Evolutionary conservation across 2,113 vertebrate species (phyloP), one percentile per base, ranked within the genome.

Genomic region (Etia nguti): DNA sequence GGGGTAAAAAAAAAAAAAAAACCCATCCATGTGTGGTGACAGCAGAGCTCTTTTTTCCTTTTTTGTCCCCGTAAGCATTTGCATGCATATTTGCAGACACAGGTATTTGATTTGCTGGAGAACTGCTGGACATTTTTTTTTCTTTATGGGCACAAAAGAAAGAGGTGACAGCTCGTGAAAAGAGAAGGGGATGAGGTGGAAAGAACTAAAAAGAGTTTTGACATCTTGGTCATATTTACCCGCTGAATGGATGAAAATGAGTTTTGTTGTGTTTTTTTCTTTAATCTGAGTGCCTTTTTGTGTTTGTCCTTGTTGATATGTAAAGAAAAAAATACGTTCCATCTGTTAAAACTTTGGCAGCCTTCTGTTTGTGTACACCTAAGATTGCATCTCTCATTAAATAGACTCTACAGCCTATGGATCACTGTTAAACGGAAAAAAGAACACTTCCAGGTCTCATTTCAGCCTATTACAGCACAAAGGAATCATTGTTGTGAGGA

Each of bases 401-500:
- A 86, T 65, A 86, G 83, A 80, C 20, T 62, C 83, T 52, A 38
- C 29, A 82, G 57, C 46, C 57, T 48, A 81, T 83, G 70, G 46
- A 87, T 89, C 34, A 54, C 36, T 86, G 46, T 38, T 20, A 70
- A 86, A 80, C n/a, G 85, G 82, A 54, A 85, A 84, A 73, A 79
- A 12, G 4, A 90, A 83, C 31, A 86, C 41, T 89, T 89, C 60
- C 88, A 83, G 68, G 11, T 91, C 83, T 90, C 82, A 90, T 92
- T 92, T 88, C 18, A 12, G 81, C 73, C 68, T 57, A 83, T 90
- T 87, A 73, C 20, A 70, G 57, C 41, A 92, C 62, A 92, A 92
- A 92, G 57, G 55, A 50, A 85, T 81, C 80, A 87, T 68, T 86
- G 92, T 84, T 87, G 84, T 4, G 31, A 43, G 22, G 38, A 81